Percentiles rank a stretch among this genome's conserved stretches.
Conservation (phyloP, 23 tunicate genomes). For the Diplosoma virens region DNA sequence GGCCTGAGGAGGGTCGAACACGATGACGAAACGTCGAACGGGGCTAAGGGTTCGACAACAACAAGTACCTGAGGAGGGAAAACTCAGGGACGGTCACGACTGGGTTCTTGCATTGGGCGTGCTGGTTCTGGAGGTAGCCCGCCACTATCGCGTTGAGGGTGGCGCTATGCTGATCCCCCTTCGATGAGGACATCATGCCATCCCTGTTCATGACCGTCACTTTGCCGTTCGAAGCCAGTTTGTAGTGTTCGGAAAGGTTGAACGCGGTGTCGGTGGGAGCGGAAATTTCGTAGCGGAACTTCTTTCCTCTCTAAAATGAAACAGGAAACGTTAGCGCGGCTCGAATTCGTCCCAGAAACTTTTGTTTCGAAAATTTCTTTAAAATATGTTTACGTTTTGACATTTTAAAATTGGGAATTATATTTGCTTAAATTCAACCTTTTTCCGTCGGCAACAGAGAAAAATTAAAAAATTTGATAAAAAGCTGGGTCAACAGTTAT, state of each 20-base stretch:
- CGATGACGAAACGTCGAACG: too few species aligned
- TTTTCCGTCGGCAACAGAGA: too few species aligned
- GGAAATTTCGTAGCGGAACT: constrained; percentile 2
- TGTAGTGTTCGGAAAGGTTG: not conserved
- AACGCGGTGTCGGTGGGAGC: not conserved
- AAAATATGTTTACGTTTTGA: not conserved
- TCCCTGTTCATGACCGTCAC: constrained; percentile 53
- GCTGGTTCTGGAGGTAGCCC: constrained; percentile 65
- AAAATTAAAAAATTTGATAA: too few species aligned
- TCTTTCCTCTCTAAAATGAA: constrained; percentile 16
- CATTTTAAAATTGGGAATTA: not conserved
- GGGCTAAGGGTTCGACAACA: too few species aligned
- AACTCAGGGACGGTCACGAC: constrained; percentile 92
- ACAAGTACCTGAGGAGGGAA: constrained; percentile 61
- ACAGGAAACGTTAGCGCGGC: not conserved
- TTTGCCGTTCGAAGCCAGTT: constrained; percentile 32
- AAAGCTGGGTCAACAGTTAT: too few species aligned
- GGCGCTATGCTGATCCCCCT: not conserved
- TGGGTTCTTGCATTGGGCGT: constrained; percentile 78
- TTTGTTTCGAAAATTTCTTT: too few species aligned
- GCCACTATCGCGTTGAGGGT: constrained; percentile 71
- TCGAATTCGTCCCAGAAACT: not conserved
- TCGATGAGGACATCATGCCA: not conserved
- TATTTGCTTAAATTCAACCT: not conserved
- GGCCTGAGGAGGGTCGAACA: constrained; percentile 27